Conservation (phyloP, 2,888 invertebrate genomes). For the Philereme vetulata region DNA sequence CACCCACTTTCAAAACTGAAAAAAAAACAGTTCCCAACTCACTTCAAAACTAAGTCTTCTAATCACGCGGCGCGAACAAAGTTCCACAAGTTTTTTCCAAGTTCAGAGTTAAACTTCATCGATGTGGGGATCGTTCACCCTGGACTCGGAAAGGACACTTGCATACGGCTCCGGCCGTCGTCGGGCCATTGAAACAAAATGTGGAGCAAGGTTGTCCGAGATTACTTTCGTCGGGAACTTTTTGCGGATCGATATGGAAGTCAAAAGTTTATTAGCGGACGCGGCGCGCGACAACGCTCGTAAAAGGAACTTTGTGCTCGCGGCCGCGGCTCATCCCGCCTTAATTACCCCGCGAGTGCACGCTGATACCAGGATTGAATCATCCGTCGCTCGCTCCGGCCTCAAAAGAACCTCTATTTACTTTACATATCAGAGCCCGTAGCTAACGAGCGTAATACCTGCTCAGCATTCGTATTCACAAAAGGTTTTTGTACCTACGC, state of each 20-base stretch:
- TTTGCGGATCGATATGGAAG: constrained; percentile 78
- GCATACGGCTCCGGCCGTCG: constrained; percentile 71
- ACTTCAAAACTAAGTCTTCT: constrained; percentile 83
- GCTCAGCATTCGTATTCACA: constrained; percentile 82
- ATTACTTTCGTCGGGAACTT: constrained; percentile 80
- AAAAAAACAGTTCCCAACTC: constrained; percentile 79
- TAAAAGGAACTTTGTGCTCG: constrained; percentile 56
- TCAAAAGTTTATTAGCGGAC: constrained; percentile 76
- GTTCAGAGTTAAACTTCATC: constrained; percentile 79
- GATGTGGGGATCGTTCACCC: constrained; percentile 82
- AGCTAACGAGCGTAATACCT: constrained; percentile 81
- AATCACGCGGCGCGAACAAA: constrained; percentile 82
- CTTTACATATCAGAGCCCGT: constrained; percentile 77
- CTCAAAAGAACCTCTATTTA: constrained; percentile 72
- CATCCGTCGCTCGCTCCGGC: constrained; percentile 31
- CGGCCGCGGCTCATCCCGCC: constrained; percentile 28
- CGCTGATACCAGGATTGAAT: constrained; percentile 32
- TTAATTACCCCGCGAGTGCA: constrained; percentile 37
- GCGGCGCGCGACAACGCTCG: constrained; percentile 60
- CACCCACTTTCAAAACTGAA: constrained; percentile 83
- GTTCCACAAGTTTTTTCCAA: constrained; percentile 80
- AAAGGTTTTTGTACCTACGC: constrained; percentile 81
- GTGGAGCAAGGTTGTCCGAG: constrained; percentile 80
- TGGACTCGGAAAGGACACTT: constrained; percentile 75
- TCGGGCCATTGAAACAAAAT: constrained; percentile 77